These are phyloP conservation scores for Acanthurus tractus DNA, from an alignment of 2,797 vertebrate genomes.

Conservation along the genomic window DNA sequence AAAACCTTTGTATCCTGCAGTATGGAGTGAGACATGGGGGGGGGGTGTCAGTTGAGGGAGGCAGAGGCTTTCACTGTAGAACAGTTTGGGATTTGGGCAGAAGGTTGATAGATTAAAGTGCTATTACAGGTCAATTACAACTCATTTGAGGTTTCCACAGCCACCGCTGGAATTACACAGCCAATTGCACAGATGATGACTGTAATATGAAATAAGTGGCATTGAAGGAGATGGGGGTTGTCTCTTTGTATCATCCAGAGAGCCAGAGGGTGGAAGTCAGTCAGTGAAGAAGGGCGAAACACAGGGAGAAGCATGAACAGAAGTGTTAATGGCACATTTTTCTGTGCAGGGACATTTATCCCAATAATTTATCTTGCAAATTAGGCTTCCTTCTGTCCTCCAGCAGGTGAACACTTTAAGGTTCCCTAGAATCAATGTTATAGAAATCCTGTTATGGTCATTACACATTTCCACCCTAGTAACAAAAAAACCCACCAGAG, in stretches of 20 bases:
- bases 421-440: no score
- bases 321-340: conserved; percentile 3
- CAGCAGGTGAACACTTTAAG: no score
- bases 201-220: conserved; percentile 76
- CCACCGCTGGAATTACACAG: conserved; percentile 76
- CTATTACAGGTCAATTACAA: conserved; percentile 79
- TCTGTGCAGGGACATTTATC: neutral
- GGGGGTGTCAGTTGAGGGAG: neutral
- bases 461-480: no score
- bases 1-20: conserved; percentile 25
- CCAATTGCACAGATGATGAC: conserved; percentile 79
- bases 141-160: conserved; percentile 71
- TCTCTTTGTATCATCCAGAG: conserved; percentile 26
- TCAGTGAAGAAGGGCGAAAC: conserved; percentile 5
- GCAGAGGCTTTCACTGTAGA: neutral
- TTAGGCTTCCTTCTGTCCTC: no score
- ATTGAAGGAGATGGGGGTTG: conserved; percentile 55
- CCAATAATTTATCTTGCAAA: neutral
- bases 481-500: no score
- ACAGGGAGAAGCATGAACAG: conserved; percentile 17
- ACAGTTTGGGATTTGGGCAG: conserved; percentile 35
- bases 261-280: conserved; percentile 6
- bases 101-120: conserved; percentile 66
- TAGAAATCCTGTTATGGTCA: no score
- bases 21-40: conserved; percentile 8